These are phyloP conservation scores for Eremophila alpestris DNA, from an alignment of 2,797 vertebrate genomes.

Conservation along the genomic window DNA sequence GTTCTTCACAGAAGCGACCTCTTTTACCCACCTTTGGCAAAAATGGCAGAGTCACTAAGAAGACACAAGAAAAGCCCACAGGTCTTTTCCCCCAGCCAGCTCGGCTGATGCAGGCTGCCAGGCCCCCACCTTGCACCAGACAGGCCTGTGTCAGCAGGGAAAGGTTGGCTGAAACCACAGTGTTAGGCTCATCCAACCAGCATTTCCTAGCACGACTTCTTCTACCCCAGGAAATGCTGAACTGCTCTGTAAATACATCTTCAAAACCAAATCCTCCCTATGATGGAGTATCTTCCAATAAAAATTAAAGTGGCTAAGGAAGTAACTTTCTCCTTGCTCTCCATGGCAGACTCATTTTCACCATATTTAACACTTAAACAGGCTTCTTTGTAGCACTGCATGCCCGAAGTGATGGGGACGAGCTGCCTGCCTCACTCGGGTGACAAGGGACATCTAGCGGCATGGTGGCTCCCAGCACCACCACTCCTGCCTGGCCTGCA, in stretches of 20 bases:
- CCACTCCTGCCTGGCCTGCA: background rate
- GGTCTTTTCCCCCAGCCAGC: too few species aligned
- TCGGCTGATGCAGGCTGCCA: background rate
- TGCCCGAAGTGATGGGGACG: rapidly evolving
- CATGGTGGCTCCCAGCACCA: background rate
- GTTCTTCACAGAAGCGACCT: background rate
- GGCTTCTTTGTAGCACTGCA: background rate
- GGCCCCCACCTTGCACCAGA: rapidly evolving
- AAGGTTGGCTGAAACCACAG: background rate
- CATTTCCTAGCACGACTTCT: background rate
- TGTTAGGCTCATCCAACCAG: background rate
- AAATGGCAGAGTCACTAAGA: background rate
- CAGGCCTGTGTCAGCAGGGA: background rate
- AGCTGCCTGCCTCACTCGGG: background rate
- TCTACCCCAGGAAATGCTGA: background rate
- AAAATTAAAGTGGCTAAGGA: background rate
- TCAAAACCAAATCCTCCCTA: background rate
- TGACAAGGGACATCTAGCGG: conserved; percentile 61
- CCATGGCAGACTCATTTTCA: background rate
- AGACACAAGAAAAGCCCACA: background rate
- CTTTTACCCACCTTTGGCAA: background rate
- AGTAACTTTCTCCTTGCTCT: background rate
- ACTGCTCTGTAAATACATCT: background rate
- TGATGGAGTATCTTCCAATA: rapidly evolving
- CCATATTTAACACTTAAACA: rapidly evolving